Conservation (phyloP, 2,113 vertebrate species). For the Dicerorhinus sumatrensis region DNA sequence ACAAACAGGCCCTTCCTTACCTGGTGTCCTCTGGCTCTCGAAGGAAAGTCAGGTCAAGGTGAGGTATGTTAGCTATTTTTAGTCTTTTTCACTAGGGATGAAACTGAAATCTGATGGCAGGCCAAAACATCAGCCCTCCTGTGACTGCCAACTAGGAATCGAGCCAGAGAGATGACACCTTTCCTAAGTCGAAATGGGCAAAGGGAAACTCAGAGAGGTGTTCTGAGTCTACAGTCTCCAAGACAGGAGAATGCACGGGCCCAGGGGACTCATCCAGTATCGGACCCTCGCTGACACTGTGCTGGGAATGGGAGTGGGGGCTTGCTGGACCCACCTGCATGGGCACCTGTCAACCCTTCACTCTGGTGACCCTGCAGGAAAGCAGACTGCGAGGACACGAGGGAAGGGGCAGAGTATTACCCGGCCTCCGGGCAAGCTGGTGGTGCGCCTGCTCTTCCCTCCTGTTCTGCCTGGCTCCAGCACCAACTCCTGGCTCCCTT, state of each 20-base stretch:
- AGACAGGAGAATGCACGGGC: not conserved
- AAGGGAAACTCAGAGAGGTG: not conserved
- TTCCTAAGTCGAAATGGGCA: not conserved
- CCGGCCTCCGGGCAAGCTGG: not conserved
- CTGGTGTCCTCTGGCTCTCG: not conserved
- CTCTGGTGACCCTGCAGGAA: not conserved
- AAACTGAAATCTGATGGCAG: not conserved
- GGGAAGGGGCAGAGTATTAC: not conserved
- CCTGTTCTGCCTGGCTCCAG: not conserved
- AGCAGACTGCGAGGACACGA: not conserved
- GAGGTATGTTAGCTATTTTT: not conserved
- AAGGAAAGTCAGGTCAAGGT: slow-evolving; percentile 11
- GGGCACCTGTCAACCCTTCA: not conserved
- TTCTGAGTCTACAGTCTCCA: not conserved
- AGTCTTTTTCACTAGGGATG: not conserved
- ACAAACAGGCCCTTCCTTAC: not conserved
- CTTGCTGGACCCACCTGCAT: not conserved
- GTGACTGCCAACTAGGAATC: not conserved
- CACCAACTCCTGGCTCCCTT: not conserved
- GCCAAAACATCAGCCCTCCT: not conserved
- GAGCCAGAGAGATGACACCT: not conserved
- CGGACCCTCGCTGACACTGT: not conserved
- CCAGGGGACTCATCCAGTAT: not conserved
- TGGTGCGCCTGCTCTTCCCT: not conserved
- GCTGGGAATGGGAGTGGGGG: not conserved